Evolutionary conservation across 2,113 vertebrate species (phyloP).

Genomic region (Glaucomys volans): DNA sequence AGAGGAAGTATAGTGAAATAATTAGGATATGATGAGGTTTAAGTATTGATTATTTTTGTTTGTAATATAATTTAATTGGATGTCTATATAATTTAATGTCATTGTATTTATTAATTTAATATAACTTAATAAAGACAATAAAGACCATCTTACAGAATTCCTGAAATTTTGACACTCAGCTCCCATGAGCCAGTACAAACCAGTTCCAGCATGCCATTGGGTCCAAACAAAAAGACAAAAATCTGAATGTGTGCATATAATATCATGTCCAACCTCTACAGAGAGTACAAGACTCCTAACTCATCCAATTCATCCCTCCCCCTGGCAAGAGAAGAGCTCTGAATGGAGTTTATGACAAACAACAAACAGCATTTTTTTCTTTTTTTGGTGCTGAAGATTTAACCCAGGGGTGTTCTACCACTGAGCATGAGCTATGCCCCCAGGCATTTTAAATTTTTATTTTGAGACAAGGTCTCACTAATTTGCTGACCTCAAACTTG

Average conservation of each 20-base stretch:
- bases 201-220: not conserved
- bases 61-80: slow-evolving; percentile 23
- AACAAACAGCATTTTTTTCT: not conserved
- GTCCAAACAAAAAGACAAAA: not conserved
- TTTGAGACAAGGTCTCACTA: too few species aligned
- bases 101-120: not conserved
- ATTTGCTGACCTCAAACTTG: too few species aligned
- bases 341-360: not conserved
- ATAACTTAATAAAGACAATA: not conserved
- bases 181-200: not conserved
- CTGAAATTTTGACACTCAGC: not conserved
- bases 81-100: slow-evolving; percentile 3
- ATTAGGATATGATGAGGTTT: slow-evolving; percentile 26
- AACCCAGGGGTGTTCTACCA: too few species aligned
- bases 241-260: not conserved
- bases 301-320: not conserved
- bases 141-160: slow-evolving; percentile 22
- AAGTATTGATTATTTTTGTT: slow-evolving; percentile 1
- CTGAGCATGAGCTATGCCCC: too few species aligned
- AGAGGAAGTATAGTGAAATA: not conserved
- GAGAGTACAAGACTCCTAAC: not conserved
- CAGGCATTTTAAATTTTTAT: too few species aligned
- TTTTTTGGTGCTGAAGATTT: too few species aligned
- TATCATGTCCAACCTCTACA: not conserved
- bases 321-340: not conserved